phyloP scores from a whole-genome alignment of 1,140 invertebrate genomes.

The Samia ricini region DNA sequence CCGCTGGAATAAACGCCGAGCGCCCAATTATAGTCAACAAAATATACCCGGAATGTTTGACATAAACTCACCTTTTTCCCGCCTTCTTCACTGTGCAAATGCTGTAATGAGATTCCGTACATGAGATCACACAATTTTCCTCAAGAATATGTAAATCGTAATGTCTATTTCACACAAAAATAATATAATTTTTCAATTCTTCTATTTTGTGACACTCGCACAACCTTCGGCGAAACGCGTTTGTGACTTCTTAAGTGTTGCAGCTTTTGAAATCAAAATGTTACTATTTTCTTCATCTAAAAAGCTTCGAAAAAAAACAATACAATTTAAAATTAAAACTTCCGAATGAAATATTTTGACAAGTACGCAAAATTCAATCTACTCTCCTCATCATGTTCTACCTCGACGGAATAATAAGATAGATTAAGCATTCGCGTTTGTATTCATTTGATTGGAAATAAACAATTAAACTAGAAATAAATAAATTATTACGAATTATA shows the following conservation, averaged over 20 bases:
- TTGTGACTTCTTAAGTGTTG: slow-evolving; percentile 22
- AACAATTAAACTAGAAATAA: too few relatives aligned
- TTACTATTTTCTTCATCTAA: slow-evolving; percentile 1
- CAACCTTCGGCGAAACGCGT: slow-evolving; percentile 34
- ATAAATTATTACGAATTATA: too few relatives aligned
- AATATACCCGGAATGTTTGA: slow-evolving; percentile 43
- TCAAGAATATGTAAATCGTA: slow-evolving; percentile 41
- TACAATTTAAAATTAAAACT: too few relatives aligned
- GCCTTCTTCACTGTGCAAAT: not conserved
- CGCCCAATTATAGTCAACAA: slow-evolving; percentile 68
- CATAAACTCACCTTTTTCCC: slow-evolving; percentile 56
- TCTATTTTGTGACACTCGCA: slow-evolving; percentile 55
- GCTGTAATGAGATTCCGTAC: slow-evolving; percentile 40
- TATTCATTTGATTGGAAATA: too few relatives aligned
- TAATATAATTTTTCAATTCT: slow-evolving; percentile 62
- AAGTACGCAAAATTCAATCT: too few relatives aligned
- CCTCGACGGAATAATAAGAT: too few relatives aligned
- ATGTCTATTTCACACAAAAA: slow-evolving; percentile 65
- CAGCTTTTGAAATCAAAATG: not conserved
- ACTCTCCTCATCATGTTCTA: too few relatives aligned
- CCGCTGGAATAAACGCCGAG: slow-evolving; percentile 47
- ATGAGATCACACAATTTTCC: slow-evolving; percentile 45
- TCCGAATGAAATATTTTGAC: too few relatives aligned
- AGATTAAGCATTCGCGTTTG: too few relatives aligned
- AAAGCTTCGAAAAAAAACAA: too few relatives aligned